These are phyloP conservation scores for Julus scandinavius DNA, from an alignment of 2,888 invertebrate genomes.

Conservation along the genomic window DNA sequence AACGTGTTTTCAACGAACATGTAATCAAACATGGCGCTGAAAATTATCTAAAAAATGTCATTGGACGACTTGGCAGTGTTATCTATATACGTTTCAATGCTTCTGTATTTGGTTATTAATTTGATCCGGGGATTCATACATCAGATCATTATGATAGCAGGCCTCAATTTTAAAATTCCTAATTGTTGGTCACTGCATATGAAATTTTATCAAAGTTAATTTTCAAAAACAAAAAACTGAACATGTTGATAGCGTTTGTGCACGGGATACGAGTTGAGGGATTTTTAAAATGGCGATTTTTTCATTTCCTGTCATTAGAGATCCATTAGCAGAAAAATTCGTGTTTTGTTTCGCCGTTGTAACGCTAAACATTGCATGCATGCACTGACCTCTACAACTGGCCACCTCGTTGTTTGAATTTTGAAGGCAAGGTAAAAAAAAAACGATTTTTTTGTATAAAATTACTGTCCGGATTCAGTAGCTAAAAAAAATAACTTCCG, in stretches of 20 bases:
- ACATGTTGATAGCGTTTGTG: neutral
- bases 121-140: no score
- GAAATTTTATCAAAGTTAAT: neutral
- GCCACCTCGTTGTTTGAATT: neutral
- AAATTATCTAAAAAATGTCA: no score
- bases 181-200: neutral
- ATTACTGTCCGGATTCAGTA: constrained; percentile 13
- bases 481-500: neutral
- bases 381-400: constrained; percentile 40
- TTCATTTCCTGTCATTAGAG: constrained; percentile 43
- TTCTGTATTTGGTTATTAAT: no score
- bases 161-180: neutral
- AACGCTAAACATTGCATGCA: neutral
- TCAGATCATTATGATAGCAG: neutral
- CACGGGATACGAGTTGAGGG: neutral
- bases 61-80: no score
- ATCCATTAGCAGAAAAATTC: neutral
- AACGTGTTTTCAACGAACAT: no score
- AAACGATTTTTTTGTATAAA: constrained; percentile 35
- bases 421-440: neutral
- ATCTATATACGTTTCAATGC: no score
- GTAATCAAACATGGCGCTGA: no score
- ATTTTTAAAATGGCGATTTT: neutral
- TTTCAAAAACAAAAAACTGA: neutral
- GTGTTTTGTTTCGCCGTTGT: neutral